Percentiles rank a stretch among this genome's conserved stretches.
phyloP scores from a whole-genome alignment of 1,140 invertebrate genomes.

The Drosophila saltans region DNA sequence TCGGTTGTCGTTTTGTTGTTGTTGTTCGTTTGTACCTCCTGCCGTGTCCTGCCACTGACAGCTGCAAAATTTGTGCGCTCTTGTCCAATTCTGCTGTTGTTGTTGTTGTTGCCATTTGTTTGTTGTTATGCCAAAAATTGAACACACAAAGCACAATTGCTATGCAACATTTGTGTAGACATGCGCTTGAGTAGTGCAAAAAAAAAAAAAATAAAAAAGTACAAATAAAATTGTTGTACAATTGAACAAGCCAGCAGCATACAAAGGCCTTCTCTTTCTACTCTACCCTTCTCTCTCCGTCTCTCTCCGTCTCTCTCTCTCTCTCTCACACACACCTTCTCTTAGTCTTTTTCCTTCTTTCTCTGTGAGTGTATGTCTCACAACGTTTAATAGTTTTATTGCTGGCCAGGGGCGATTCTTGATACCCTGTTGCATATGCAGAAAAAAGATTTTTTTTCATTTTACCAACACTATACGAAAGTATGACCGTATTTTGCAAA shows the following conservation, averaged over 20 bases:
- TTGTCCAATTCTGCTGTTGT: constrained; percentile 70
- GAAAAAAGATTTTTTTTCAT: background rate
- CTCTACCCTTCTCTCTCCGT: background rate
- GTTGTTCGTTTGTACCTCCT: constrained; percentile 41
- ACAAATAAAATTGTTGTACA: constrained; percentile 72
- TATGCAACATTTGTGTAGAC: constrained; percentile 80
- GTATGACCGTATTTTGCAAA: too few species aligned
- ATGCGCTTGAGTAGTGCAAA: constrained; percentile 52
- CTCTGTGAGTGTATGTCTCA: constrained; percentile 17
- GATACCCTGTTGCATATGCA: constrained; percentile 26
- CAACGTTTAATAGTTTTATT: constrained; percentile 69
- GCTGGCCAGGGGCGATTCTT: constrained; percentile 38
- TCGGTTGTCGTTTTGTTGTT: constrained; percentile 7
- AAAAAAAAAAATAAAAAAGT: constrained; percentile 57
- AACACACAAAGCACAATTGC: constrained; percentile 77
- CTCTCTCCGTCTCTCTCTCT: background rate
- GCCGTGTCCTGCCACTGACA: constrained; percentile 62
- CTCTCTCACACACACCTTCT: background rate
- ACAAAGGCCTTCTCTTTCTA: constrained; percentile 27
- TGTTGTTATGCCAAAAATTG: constrained; percentile 76
- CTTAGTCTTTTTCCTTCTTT: background rate
- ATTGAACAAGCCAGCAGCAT: constrained; percentile 46
- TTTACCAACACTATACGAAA: background rate
- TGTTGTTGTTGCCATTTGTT: constrained; percentile 45
- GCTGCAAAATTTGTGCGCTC: constrained; percentile 76